Evolutionary conservation across 2,888 invertebrate genomes (phyloP).

Genomic region (Altica lythri): DNA sequence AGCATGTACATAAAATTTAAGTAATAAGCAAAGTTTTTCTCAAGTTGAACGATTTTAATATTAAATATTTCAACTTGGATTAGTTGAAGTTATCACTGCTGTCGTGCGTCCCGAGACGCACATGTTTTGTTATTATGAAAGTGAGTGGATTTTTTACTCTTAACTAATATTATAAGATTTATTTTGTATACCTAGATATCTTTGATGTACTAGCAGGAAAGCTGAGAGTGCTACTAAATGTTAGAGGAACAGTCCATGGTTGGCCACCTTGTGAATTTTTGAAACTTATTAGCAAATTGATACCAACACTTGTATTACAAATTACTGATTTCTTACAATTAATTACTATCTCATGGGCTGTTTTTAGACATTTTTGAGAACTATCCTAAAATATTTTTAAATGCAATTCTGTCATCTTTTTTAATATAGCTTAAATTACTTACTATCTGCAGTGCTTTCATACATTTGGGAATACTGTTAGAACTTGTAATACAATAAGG

Average conservation of each 20-base stretch:
- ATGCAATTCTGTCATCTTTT: too few relatives aligned
- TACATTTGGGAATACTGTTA: constrained; percentile 30
- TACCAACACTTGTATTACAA: constrained; percentile 34
- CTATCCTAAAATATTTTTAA: constrained; percentile 28
- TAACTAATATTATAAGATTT: not conserved
- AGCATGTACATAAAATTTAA: too few relatives aligned
- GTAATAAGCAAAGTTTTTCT: too few relatives aligned
- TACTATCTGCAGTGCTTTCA: constrained; percentile 31
- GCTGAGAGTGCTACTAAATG: constrained; percentile 28
- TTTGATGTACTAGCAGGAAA: constrained; percentile 32
- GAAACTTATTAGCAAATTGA: constrained; percentile 33
- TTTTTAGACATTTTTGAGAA: constrained; percentile 21
- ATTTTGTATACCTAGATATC: constrained; percentile 11
- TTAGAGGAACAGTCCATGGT: constrained; percentile 38
- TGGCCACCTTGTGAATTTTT: constrained; percentile 34
- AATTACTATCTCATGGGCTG: constrained; percentile 31
- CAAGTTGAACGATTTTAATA: too few relatives aligned
- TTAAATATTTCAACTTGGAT: too few relatives aligned
- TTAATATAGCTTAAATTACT: too few relatives aligned
- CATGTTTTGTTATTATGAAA: not conserved
- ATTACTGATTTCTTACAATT: constrained; percentile 32
- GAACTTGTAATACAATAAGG: constrained; percentile 29
- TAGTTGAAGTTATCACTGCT: too few relatives aligned
- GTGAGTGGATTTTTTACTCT: not conserved
- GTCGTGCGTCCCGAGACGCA: too few relatives aligned